Conservation (phyloP, 2,888 invertebrate species). For the Epirrita christyi region DNA sequence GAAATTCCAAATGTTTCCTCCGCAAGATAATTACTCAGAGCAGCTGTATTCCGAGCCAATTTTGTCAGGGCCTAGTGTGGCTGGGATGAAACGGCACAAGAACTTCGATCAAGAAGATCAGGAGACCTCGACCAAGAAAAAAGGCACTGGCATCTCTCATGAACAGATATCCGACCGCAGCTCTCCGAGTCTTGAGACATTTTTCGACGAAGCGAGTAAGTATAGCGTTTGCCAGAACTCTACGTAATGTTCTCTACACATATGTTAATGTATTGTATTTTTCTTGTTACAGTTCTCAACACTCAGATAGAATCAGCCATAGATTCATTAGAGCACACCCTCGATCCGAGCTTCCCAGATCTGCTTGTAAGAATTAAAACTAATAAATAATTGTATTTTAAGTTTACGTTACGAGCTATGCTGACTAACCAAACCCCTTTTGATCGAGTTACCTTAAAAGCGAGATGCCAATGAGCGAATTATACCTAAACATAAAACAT, state of each 20-base stretch:
- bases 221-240: constrained; percentile 2
- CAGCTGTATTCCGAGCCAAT: neutral
- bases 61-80: constrained; percentile 21
- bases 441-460: too few relatives aligned
- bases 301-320: constrained; percentile 49
- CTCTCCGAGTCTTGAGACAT: constrained; percentile 41
- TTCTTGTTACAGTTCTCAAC: constrained; percentile 49
- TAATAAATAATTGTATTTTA: neutral
- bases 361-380: constrained; percentile 48
- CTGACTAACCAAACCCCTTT: neutral
- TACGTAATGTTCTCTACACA: too few relatives aligned
- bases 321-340: constrained; percentile 42
- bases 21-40: neutral
- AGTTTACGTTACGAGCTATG: too few relatives aligned
- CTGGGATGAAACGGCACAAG: constrained; percentile 47
- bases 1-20: constrained; percentile 11
- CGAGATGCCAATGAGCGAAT: too few relatives aligned
- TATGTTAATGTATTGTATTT: too few relatives aligned
- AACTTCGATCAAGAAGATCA: constrained; percentile 33
- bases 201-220: constrained; percentile 55
- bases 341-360: constrained; percentile 50
- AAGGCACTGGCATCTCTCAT: constrained; percentile 20
- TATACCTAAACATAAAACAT: too few relatives aligned
- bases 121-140: constrained; percentile 44
- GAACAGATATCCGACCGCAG: constrained; percentile 8